Percentiles rank a stretch among this genome's conserved stretches.
These are phyloP conservation scores for Chiloscyllium plagiosum DNA, from an alignment of 2,113 vertebrate genomes.

Conservation along the genomic window DNA sequence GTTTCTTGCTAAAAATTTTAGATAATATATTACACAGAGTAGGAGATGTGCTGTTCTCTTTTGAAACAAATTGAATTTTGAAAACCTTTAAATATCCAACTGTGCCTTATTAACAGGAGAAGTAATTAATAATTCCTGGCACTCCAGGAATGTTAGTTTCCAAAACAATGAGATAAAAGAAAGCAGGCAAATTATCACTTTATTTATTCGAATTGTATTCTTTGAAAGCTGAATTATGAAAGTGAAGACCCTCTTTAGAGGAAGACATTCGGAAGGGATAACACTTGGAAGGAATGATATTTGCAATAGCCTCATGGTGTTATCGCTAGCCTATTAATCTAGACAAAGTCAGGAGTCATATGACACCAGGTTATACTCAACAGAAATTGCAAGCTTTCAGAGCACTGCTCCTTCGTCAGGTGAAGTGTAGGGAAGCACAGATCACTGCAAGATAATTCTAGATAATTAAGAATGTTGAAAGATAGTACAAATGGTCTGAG, in stretches of 20 bases:
- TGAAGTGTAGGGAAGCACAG: no score
- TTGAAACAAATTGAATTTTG: background rate
- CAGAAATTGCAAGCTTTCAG: no score
- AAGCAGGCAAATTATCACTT: background rate
- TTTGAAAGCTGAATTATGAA: background rate
- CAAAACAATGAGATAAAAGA: background rate
- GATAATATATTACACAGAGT: background rate
- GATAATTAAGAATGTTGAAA: no score
- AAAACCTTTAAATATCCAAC: background rate
- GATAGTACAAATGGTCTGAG: no score
- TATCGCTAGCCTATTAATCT: no score
- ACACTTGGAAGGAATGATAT: no score
- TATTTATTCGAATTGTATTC: background rate
- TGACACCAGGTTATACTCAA: no score
- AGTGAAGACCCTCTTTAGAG: background rate
- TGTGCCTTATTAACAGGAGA: background rate
- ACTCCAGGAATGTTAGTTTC: background rate
- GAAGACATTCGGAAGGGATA: background rate
- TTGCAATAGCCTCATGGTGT: no score
- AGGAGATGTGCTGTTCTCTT: background rate
- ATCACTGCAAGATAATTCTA: no score
- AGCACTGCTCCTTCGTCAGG: no score
- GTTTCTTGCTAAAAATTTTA: background rate
- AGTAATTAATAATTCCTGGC: background rate
- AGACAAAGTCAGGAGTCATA: no score